These are phyloP conservation scores for Camponotus vicinus DNA, from an alignment of 1,140 invertebrate genomes.

Conservation along the genomic window DNA sequence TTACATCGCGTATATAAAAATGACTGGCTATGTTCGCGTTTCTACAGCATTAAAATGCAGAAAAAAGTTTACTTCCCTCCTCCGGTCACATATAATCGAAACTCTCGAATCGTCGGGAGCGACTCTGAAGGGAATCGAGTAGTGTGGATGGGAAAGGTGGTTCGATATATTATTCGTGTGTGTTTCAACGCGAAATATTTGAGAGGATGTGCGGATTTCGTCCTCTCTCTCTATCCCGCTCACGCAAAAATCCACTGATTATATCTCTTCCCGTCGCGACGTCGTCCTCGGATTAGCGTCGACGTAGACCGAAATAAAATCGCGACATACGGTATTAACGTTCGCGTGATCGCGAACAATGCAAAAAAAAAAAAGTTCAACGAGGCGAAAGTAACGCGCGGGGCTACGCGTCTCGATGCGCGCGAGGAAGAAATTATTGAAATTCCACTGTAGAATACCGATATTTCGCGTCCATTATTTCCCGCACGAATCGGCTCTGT, in stretches of 20 bases:
- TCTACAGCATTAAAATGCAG: constrained; percentile 67
- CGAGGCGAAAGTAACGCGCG: constrained; percentile 37
- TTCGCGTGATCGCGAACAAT: constrained; percentile 62
- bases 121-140: background rate
- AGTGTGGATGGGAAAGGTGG: constrained; percentile 50
- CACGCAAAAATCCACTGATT: background rate
- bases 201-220: constrained; percentile 68
- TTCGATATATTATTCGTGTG: constrained; percentile 70
- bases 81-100: background rate
- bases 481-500: constrained; percentile 14
- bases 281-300: constrained; percentile 69
- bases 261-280: constrained; percentile 40
- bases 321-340: constrained; percentile 68
- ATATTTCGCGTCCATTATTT: constrained; percentile 61
- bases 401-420: constrained; percentile 23
- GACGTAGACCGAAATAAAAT: constrained; percentile 58
- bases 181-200: constrained; percentile 65
- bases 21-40: constrained; percentile 13
- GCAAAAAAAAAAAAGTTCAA: constrained; percentile 9
- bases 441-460: constrained; percentile 38
- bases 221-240: background rate
- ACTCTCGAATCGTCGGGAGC: constrained; percentile 2
- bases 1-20: background rate
- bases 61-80: constrained; percentile 63
- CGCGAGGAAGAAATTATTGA: constrained; percentile 64